A percentile compares a stretch with the other conserved stretches of the same genome.
These are phyloP conservation scores for Myotis lucifugus DNA, from an alignment of 2,113 vertebrate species.

Conservation along the genomic window DNA sequence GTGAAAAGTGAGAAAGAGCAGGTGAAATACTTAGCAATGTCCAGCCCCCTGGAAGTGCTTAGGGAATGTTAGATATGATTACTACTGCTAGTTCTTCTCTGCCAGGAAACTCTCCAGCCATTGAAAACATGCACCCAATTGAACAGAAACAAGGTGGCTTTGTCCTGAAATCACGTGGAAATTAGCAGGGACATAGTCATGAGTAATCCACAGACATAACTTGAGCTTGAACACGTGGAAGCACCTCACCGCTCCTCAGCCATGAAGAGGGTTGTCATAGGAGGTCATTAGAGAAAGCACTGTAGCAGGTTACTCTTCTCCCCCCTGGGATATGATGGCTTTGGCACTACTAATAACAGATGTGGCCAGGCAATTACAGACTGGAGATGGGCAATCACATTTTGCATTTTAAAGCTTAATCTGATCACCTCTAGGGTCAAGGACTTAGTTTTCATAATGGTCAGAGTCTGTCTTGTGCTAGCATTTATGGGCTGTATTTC, in stretches of 20 bases:
- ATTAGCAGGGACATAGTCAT: background rate
- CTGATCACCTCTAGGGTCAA: conserved; percentile 54
- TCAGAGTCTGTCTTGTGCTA: conserved; percentile 12
- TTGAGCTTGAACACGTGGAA: background rate
- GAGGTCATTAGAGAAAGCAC: background rate
- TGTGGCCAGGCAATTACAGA: background rate
- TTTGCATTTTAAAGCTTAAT: conserved; percentile 51
- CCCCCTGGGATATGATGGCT: background rate
- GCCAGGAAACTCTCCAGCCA: background rate
- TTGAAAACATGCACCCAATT: background rate
- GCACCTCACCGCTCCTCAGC: background rate
- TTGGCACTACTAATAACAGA: conserved; percentile 49
- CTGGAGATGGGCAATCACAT: background rate
- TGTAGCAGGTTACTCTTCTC: background rate
- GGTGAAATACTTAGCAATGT: background rate
- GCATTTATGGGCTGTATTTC: background rate
- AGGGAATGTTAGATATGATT: conserved; percentile 3
- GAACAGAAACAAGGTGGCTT: conserved; percentile 36
- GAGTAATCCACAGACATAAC: background rate
- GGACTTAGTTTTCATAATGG: background rate
- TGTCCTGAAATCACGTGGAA: conserved; percentile 7
- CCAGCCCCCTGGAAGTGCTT: background rate
- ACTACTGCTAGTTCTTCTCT: background rate
- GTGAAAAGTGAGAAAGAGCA: background rate
- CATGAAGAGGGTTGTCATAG: background rate